Evolutionary conservation across 1,140 invertebrate genomes (phyloP).

Genomic region (Drosophila athabasca): DNA sequence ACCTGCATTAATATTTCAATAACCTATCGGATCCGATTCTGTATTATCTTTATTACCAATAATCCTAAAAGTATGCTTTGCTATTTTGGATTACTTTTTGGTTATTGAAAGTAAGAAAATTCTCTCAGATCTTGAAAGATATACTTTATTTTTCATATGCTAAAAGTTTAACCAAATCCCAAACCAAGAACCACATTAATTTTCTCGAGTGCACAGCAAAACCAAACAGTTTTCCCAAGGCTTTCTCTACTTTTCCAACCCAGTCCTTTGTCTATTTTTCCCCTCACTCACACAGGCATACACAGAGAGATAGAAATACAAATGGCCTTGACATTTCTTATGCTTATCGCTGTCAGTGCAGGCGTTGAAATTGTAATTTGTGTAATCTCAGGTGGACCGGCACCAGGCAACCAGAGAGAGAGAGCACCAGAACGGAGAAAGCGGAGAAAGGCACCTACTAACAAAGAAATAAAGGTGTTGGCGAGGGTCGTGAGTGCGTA

Average conservation of each 20-base stretch:
- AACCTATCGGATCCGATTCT: too few species aligned
- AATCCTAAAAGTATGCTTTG: background rate
- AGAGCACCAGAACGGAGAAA: conserved; percentile 1
- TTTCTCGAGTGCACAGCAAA: conserved; percentile 4
- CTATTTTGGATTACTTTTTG: background rate
- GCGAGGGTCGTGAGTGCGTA: conserved; percentile 18
- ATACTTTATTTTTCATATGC: background rate
- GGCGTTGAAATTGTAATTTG: conserved; percentile 82
- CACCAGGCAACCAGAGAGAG: conserved; percentile 40
- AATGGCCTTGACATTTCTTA: conserved; percentile 81
- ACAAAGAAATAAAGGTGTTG: conserved; percentile 52
- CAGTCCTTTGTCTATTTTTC: conserved; percentile 13
- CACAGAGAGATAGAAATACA: conserved; percentile 40
- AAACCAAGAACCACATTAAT: background rate
- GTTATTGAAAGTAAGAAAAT: background rate
- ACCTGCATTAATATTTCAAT: too few species aligned
- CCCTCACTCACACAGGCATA: conserved; percentile 8
- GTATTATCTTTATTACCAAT: background rate
- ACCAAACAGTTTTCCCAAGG: conserved; percentile 21
- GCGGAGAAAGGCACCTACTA: background rate
- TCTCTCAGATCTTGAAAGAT: background rate
- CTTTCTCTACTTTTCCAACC: conserved; percentile 3
- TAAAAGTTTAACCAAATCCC: background rate
- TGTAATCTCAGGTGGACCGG: conserved; percentile 74
- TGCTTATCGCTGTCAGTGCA: conserved; percentile 79